Percentiles rank a stretch among this genome's conserved stretches.
Conservation (phyloP, 2,888 invertebrate species). For the Xylota segnis region DNA sequence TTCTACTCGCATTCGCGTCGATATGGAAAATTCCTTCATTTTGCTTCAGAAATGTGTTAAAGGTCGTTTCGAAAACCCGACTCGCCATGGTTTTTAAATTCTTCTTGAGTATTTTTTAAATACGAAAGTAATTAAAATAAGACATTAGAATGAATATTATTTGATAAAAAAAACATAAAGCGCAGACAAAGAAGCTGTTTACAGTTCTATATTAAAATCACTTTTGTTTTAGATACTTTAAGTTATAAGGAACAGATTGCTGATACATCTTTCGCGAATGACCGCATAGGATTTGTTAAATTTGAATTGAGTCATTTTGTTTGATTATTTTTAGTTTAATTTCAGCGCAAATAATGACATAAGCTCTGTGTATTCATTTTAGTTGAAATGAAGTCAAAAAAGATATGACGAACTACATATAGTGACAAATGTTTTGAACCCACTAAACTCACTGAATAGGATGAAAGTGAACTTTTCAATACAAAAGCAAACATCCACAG, state of each 20-base stretch:
- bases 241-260: conserved; percentile 15
- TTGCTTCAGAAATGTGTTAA: neutral
- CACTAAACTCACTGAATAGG: too few relatives aligned
- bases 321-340: conserved; percentile 15
- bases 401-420: neutral
- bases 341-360: neutral
- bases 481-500: too few relatives aligned
- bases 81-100: neutral
- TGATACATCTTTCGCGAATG: conserved; percentile 31
- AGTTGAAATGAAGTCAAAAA: neutral
- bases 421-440: neutral
- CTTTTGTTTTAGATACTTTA: neutral
- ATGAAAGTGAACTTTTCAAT: too few relatives aligned
- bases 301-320: conserved; percentile 21
- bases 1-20: conserved; percentile 6
- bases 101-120: neutral
- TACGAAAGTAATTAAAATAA: conserved; percentile 7
- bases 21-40: neutral
- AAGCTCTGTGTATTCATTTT: neutral
- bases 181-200: neutral
- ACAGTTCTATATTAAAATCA: neutral
- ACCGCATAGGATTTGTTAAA: neutral
- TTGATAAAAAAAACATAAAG: conserved; percentile 3
- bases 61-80: neutral
- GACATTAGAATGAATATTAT: neutral